Conservation (phyloP, 2,113 vertebrate genomes). For the Heterotis niloticus region DNA sequence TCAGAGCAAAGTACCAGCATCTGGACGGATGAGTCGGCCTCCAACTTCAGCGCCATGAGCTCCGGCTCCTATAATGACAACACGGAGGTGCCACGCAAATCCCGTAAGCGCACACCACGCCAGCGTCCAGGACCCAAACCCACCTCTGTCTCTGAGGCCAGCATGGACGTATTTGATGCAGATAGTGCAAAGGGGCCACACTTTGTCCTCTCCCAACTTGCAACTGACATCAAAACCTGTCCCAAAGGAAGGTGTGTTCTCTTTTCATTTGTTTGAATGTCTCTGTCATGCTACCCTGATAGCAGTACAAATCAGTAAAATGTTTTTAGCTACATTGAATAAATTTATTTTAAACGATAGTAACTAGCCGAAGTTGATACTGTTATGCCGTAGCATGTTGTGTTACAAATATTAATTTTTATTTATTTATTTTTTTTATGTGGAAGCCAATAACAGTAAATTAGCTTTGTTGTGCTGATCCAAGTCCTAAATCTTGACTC, state of each 20-base stretch:
- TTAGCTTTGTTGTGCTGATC: too few relatives aligned
- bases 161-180: slow-evolving; percentile 97
- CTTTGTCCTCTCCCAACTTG: slow-evolving; percentile 97
- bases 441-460: too few relatives aligned
- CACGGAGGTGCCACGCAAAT: slow-evolving; percentile 96
- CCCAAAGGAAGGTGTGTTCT: slow-evolving; percentile 81
- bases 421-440: too few relatives aligned
- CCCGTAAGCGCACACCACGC: slow-evolving; percentile 91
- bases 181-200: slow-evolving; percentile 98
- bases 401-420: too few relatives aligned
- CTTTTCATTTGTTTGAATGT: neutral
- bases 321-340: neutral
- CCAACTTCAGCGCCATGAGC: slow-evolving; percentile 98
- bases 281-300: neutral
- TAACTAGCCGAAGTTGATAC: too few relatives aligned
- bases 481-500: neutral
- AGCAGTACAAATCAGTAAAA: neutral
- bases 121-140: slow-evolving; percentile 90
- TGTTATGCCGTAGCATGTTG: too few relatives aligned
- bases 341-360: too few relatives aligned
- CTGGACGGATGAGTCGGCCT: slow-evolving; percentile 96
- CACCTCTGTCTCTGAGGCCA: slow-evolving; percentile 74
- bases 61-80: slow-evolving; percentile 96
- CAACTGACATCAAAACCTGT: slow-evolving; percentile 86
- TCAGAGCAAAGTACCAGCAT: slow-evolving; percentile 97